Evolutionary conservation across 2,113 vertebrate genomes (phyloP).

Genomic region (Lamprologus ornatipinnis): DNA sequence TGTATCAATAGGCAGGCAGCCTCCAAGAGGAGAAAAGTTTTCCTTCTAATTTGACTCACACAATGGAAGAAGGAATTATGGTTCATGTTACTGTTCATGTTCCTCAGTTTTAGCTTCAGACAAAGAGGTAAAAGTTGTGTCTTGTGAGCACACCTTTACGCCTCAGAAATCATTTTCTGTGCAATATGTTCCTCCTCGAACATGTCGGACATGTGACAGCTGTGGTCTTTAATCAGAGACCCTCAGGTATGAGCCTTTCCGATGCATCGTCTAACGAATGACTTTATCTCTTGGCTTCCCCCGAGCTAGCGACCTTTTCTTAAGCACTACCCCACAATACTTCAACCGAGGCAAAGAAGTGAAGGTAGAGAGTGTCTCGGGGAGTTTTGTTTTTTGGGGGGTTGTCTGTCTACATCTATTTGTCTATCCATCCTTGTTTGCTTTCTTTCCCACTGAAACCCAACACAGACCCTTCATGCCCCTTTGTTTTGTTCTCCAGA

Average conservation of each 20-base stretch:
- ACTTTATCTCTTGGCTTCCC: conserved; percentile 28
- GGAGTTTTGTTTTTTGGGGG: not conserved
- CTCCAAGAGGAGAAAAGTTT: not conserved
- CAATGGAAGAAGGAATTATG: not conserved
- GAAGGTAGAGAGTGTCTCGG: not conserved
- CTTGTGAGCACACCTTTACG: not conserved
- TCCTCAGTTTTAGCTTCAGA: not conserved
- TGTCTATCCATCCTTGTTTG: not conserved
- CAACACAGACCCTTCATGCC: not conserved
- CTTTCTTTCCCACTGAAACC: not conserved
- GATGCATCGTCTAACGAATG: conserved; percentile 39
- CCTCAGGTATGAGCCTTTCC: not conserved
- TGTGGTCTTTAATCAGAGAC: conserved; percentile 4
- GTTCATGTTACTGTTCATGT: not conserved
- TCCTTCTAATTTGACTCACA: not conserved
- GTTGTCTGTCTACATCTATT: not conserved
- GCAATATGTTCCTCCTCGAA: not conserved
- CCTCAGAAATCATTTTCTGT: not conserved
- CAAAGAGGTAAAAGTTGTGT: not conserved
- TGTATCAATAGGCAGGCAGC: not conserved
- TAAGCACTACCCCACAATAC: conserved; percentile 14
- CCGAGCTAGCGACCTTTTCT: conserved; percentile 48
- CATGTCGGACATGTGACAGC: not conserved
- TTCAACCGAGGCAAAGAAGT: not conserved
- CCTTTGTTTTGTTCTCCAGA: not conserved